phyloP scores from a whole-genome alignment of 2,113 vertebrate species.

The Gracilinanus agilis region DNA sequence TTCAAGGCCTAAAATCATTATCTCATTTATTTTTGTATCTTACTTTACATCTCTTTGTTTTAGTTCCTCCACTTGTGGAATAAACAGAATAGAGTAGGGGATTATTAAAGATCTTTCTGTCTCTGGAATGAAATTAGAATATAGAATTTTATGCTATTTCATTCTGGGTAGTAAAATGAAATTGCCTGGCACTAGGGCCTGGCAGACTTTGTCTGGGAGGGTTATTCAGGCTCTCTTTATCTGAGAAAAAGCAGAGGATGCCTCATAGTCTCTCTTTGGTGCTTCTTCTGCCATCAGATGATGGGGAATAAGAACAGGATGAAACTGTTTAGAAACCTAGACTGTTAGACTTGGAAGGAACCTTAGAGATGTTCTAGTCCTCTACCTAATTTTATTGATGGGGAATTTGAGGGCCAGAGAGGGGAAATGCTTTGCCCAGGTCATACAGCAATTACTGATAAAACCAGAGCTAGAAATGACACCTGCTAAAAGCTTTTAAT shows the following conservation, averaged over 20 bases:
- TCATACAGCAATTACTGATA: slow-evolving; percentile 27
- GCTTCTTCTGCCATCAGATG: background rate
- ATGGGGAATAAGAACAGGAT: background rate
- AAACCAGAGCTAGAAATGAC: slow-evolving; percentile 32
- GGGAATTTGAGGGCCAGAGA: slow-evolving; percentile 29
- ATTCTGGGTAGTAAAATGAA: slow-evolving; percentile 46
- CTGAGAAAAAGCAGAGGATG: background rate
- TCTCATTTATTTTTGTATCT: background rate
- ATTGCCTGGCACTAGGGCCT: slow-evolving; percentile 27
- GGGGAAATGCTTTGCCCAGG: slow-evolving; percentile 51
- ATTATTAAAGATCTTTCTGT: background rate
- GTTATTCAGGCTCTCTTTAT: background rate
- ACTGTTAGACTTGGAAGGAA: slow-evolving; percentile 46
- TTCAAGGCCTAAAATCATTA: background rate
- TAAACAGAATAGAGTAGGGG: background rate
- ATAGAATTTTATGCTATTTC: slow-evolving; percentile 29
- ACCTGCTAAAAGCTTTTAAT: slow-evolving; percentile 2
- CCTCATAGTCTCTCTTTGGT: background rate
- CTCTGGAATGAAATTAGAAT: background rate
- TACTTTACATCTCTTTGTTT: background rate
- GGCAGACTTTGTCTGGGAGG: slow-evolving; percentile 17
- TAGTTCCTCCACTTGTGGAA: background rate
- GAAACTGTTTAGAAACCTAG: slow-evolving; percentile 14
- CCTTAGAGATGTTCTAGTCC: background rate
- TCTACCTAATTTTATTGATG: slow-evolving; percentile 22